These are phyloP conservation scores for Ibycter americanus DNA, from an alignment of 2,797 vertebrate genomes.

Conservation along the genomic window DNA sequence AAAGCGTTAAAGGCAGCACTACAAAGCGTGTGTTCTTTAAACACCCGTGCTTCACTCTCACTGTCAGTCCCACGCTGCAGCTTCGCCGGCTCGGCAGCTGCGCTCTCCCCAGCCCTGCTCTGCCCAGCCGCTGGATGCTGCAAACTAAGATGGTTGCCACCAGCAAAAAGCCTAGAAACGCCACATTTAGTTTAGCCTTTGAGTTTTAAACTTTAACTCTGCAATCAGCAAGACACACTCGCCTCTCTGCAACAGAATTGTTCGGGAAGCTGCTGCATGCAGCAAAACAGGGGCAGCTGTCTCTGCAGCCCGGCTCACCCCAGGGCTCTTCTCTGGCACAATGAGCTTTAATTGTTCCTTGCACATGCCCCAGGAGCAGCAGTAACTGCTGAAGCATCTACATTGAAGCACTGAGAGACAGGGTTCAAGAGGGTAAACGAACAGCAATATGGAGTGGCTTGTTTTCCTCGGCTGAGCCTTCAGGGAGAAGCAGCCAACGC, in stretches of 20 bases:
- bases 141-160: neutral
- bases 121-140: neutral
- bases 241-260: neutral
- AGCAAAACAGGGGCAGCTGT: slow-evolving; percentile 39
- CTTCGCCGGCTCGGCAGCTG: neutral
- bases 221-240: neutral
- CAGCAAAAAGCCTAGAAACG: slow-evolving; percentile 49
- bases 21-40: neutral
- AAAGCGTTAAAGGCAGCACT: neutral
- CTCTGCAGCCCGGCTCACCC: neutral
- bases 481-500: neutral
- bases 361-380: neutral
- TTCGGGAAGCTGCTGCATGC: slow-evolving; percentile 1
- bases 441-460: neutral
- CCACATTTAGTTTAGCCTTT: slow-evolving; percentile 14
- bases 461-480: neutral
- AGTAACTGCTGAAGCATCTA: slow-evolving; percentile 36
- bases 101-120: neutral
- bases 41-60: neutral
- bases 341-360: slow-evolving; percentile 45
- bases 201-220: slow-evolving; percentile 15
- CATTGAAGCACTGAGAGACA: slow-evolving; percentile 12
- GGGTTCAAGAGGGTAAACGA: slow-evolving; percentile 41
- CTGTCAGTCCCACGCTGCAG: neutral
- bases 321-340: slow-evolving; percentile 38